A percentile compares a stretch with the other conserved stretches of the same genome.
Conservation (phyloP, 92 coral and sea anemone genomes). For the Phenganax subtilis region DNA sequence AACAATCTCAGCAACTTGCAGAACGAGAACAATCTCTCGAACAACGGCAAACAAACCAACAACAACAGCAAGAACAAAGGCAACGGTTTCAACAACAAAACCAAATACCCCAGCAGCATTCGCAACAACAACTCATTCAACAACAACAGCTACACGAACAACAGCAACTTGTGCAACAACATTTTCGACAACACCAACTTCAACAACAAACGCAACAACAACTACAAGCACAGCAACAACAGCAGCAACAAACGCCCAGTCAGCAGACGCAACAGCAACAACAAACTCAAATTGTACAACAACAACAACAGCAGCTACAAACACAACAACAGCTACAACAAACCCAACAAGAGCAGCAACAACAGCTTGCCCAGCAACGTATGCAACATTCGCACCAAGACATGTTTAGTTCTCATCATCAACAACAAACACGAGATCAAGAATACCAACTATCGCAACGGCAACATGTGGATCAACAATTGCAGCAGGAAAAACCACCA, state of each 20-base stretch:
- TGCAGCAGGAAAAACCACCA: neutral
- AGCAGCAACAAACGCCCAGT: neutral
- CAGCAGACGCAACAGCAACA: constrained; percentile 12
- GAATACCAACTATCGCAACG: neutral
- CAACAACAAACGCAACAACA: constrained; percentile 38
- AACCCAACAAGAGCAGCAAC: neutral
- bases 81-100: constrained; percentile 25
- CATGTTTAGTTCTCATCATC: neutral
- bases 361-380: constrained; percentile 19
- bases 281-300: neutral
- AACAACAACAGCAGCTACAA: constrained; percentile 10
- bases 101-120: constrained; percentile 22
- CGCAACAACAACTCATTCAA: constrained; percentile 33
- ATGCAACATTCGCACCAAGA: constrained; percentile 6
- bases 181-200: constrained; percentile 41
- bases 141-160: constrained; percentile 38
- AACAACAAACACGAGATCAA: constrained; percentile 15
- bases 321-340: neutral
- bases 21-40: constrained; percentile 58
- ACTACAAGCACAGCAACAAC: constrained; percentile 23
- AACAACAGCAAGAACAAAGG: constrained; percentile 32
- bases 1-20: constrained; percentile 60
- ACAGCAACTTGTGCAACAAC: constrained; percentile 41
- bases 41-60: constrained; percentile 53
- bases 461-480: constrained; percentile 1